Evolutionary conservation across 2,888 invertebrate genomes (phyloP).

Genomic region (Rapana venosa): DNA sequence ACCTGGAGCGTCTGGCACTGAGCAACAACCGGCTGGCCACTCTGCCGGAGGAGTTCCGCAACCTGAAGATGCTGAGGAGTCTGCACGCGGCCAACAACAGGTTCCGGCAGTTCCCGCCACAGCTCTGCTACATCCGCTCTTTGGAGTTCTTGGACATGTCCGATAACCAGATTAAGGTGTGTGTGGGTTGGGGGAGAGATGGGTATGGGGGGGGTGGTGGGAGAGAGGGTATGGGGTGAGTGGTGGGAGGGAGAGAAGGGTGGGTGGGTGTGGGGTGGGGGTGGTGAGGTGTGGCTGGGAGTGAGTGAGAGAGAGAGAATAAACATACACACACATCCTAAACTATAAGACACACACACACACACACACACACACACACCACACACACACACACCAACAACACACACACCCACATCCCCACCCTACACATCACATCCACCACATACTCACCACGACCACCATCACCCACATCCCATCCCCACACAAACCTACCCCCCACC

Average conservation of each 20-base stretch:
- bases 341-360: no score
- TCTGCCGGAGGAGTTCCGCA: slow-evolving; percentile 69
- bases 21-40: slow-evolving; percentile 74
- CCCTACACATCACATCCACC: no score
- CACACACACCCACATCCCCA: no score
- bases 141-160: slow-evolving; percentile 78
- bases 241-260: background rate
- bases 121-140: slow-evolving; percentile 69
- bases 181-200: background rate
- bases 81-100: slow-evolving; percentile 78
- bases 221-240: no score
- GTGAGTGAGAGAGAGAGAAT: no score
- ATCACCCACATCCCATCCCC: no score
- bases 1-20: slow-evolving; percentile 74
- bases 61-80: slow-evolving; percentile 68
- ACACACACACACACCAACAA: no score
- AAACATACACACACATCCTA: no score
- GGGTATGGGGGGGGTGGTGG: background rate
- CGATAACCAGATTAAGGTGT: slow-evolving; percentile 67
- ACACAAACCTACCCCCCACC: no score
- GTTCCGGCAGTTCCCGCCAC: slow-evolving; percentile 72
- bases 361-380: no score
- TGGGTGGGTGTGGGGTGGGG: background rate
- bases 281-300: background rate
- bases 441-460: no score